phyloP scores from a whole-genome alignment of 2,113 vertebrate species.

The Lucifuga dentata region DNA sequence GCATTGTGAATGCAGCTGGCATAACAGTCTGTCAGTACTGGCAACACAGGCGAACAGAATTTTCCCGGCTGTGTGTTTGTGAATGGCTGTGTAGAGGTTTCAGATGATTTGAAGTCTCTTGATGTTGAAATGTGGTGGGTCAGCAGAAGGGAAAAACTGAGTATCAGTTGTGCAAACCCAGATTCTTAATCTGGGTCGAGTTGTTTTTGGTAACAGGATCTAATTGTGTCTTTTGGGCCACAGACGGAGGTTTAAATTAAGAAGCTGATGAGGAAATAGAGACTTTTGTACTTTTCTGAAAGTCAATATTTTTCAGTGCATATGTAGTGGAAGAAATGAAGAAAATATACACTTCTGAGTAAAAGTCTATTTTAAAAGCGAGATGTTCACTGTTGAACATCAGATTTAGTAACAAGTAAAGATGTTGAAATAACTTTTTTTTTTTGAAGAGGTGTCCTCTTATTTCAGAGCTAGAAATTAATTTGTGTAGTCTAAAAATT shows the following conservation, averaged over 20 bases:
- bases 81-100: not conserved
- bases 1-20: slow-evolving; percentile 7
- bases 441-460: slow-evolving; percentile 15
- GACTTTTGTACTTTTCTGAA: not conserved
- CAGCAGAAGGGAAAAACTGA: slow-evolving; percentile 43
- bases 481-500: slow-evolving; percentile 38
- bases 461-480: slow-evolving; percentile 21
- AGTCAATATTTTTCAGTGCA: no score
- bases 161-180: slow-evolving; percentile 54
- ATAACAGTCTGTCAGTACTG: slow-evolving; percentile 15
- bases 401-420: slow-evolving; percentile 21
- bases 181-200: slow-evolving; percentile 60
- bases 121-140: slow-evolving; percentile 40
- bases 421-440: no score
- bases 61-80: not conserved
- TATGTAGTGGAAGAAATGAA: no score
- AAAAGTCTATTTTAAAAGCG: no score
- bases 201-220: slow-evolving; percentile 55
- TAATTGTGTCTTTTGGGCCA: slow-evolving; percentile 36
- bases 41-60: not conserved
- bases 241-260: slow-evolving; percentile 9
- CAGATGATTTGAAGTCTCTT: slow-evolving; percentile 4
- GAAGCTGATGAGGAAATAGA: slow-evolving; percentile 26
- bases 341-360: no score
- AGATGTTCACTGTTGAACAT: slow-evolving; percentile 17